Evolutionary conservation across 2,888 invertebrate species (phyloP), one percentile per base, ranked within the genome.

Genomic region (Drosophila rellima): DNA sequence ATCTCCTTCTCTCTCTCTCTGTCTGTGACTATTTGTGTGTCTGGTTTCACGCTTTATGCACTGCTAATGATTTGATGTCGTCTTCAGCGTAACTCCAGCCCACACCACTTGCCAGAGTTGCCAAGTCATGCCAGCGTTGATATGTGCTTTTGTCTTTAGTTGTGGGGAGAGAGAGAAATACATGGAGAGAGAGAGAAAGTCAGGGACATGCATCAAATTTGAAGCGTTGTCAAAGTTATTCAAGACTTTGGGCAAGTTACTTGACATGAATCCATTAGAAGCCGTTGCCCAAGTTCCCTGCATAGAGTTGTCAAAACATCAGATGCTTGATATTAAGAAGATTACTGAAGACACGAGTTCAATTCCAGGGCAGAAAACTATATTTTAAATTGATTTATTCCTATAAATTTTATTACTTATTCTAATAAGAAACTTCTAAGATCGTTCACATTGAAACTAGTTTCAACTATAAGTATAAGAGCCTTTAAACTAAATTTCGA

Each of bases 11-110:
- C 35, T 50, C 8, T 17, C 29, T 42, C 17, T 37, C 39, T 55
- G 23, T 44, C 18, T 52, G 18, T 54, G 29, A 64, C 26, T 68
- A 51, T 37, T 20, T 63, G 65, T 78, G 64, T 72, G 72, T 70
- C 84, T 83, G 78, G 82, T 79, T 89, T 79, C 73, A 89, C 82
- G 85, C 88, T 89, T 81, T 88, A 88, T 88, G 88, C 89, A 70
- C 84, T 88, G 89, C 81, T 88, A 88, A 89, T 85, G 85, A 85
- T 84, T 85, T 89, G 71, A 85, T 89, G 88, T 80, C 68, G 70
- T 89, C 75, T 80, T 54, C 69, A 66, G 62, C 33, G 29, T 23
- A 39, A 47, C 42, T 47, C 18, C 20, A 26, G 45, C 54, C 26
- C 60, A 39, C 42, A 44, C 40, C 54, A 35, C 23, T n/a, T 13